A percentile compares a stretch with the other conserved stretches of the same genome.
Evolutionary conservation across 37 sponge, comb jelly and placozoan genomes (phyloP).

Genomic region (Amphimedon queenslandica): DNA sequence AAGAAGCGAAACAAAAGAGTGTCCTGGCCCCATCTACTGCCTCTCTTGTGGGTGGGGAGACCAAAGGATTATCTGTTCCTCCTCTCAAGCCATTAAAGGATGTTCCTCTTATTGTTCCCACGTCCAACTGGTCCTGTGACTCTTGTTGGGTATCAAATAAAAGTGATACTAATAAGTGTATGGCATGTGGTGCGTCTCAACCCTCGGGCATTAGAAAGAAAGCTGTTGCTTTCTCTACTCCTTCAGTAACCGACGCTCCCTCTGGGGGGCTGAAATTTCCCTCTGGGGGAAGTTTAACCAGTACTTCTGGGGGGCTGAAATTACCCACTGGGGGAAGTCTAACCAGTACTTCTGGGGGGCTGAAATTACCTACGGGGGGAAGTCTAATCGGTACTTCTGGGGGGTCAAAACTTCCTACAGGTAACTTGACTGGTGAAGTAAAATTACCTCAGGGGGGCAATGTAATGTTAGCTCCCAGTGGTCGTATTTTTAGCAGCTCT

Average conservation of each 20-base stretch:
- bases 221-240: too few relatives aligned
- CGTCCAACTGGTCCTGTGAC: slow-evolving; percentile 17
- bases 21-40: neutral
- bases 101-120: too few relatives aligned
- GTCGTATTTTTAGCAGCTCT: slow-evolving; percentile 2
- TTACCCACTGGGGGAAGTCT: neutral
- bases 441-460: too few relatives aligned
- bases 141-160: slow-evolving; percentile 53
- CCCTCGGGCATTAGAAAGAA: neutral
- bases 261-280: too few relatives aligned
- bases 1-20: neutral
- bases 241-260: too few relatives aligned
- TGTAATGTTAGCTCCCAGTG: too few relatives aligned
- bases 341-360: neutral
- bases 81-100: too few relatives aligned
- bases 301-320: neutral
- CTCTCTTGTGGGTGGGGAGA: neutral
- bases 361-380: neutral
- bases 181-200: slow-evolving; percentile 39
- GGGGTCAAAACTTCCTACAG: neutral
- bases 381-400: neutral
- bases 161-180: slow-evolving; percentile 21
- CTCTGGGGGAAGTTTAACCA: neutral
- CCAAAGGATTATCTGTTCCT: too few relatives aligned
- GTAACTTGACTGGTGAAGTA: too few relatives aligned